Conservation (phyloP, 2,113 vertebrate species). For the Cathartes aura region DNA sequence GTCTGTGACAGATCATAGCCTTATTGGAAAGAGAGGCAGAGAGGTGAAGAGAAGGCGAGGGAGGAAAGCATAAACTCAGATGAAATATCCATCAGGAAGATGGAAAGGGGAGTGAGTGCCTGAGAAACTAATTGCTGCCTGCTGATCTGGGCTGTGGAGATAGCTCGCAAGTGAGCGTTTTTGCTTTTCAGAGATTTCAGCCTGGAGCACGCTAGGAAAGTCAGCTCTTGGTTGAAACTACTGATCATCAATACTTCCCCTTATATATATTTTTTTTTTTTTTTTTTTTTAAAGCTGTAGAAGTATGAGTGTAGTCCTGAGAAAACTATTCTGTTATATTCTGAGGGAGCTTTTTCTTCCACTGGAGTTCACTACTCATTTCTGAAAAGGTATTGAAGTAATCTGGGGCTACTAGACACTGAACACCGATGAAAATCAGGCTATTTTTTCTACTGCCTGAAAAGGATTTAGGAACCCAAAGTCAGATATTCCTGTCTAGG, state of each 20-base stretch:
- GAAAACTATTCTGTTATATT: neutral
- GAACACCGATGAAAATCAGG: neutral
- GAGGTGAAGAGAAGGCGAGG: neutral
- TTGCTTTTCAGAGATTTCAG: constrained; percentile 42
- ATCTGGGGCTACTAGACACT: neutral
- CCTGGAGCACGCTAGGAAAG: neutral
- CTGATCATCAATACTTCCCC: constrained; percentile 12
- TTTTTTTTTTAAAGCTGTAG: neutral
- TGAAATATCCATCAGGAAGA: constrained; percentile 59
- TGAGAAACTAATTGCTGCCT: constrained; percentile 47
- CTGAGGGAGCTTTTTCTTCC: neutral
- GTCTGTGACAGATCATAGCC: constrained; percentile 48
- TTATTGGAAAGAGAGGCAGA: constrained; percentile 30
- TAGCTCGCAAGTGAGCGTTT: constrained; percentile 34
- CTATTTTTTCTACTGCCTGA: neutral
- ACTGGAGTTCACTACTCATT: neutral
- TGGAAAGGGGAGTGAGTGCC: constrained; percentile 45
- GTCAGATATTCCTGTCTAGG: neutral
- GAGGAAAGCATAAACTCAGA: constrained; percentile 41
- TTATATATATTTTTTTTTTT: neutral
- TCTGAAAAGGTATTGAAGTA: neutral
- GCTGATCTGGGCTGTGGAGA: constrained; percentile 34
- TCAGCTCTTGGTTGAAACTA: constrained; percentile 10
- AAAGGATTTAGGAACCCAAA: neutral
- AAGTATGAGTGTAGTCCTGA: neutral